Evolutionary conservation across 2,888 invertebrate species (phyloP).

Genomic region (Tenthredo distinguenda): DNA sequence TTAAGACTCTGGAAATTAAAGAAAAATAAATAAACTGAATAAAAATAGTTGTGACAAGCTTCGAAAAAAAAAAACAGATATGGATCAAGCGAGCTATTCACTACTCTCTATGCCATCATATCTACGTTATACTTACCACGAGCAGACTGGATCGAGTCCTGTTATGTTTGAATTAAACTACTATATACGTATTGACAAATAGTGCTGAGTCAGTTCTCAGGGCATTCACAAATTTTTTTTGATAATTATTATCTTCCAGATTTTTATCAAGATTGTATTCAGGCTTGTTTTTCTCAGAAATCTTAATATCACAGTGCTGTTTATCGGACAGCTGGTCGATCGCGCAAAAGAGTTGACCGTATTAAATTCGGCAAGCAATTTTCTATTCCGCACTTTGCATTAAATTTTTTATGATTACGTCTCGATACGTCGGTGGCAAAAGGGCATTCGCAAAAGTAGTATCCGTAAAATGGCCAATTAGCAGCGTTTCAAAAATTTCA

Average conservation of each 20-base stretch:
- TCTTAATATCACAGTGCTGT: constrained; percentile 20
- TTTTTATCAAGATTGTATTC: background rate
- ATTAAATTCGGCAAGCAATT: background rate
- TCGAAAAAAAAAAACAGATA: background rate
- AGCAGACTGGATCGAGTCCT: constrained; percentile 24
- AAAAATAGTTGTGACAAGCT: constrained; percentile 51
- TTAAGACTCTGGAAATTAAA: constrained; percentile 58
- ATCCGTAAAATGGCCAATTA: background rate
- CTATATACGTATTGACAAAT: background rate
- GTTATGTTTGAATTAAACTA: background rate
- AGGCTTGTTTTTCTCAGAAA: background rate
- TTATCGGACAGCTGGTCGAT: background rate
- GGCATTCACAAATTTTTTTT: constrained; percentile 29
- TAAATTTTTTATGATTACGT: background rate
- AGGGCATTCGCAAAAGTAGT: background rate
- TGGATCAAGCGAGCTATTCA: background rate
- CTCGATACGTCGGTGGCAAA: background rate
- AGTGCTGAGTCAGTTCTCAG: background rate
- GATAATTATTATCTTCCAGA: background rate
- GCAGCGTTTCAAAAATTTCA: background rate
- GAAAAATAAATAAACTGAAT: constrained; percentile 55
- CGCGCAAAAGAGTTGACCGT: background rate
- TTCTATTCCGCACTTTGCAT: background rate
- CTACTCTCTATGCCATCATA: too few relatives aligned
- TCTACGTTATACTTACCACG: constrained; percentile 38